Evolutionary conservation across 2,113 vertebrate genomes (phyloP), one percentile per base, ranked within the genome.

Genomic region (Cochlearius cochlearius): DNA sequence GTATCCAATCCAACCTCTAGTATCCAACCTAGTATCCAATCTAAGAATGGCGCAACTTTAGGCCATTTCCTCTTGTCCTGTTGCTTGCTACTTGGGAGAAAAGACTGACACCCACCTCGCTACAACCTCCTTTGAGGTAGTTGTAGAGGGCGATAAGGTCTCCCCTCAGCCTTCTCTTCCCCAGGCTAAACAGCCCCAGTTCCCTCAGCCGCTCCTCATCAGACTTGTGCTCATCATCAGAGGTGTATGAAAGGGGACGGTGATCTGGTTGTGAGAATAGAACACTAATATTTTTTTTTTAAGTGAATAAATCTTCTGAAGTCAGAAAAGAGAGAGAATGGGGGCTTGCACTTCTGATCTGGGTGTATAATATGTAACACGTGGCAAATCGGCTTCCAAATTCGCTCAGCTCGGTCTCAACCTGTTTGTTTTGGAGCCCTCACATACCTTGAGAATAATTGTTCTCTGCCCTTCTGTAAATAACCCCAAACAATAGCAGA

Each of bases 401-500:
- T 91, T 91, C 4, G 1, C 52, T 90, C 55, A 32, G 73, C 58
- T 88, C 29, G 1, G 32, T 72, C 80, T 87, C 88, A 95, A 66
- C 76, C 60, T 90, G 38, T 96, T 96, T 94, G 55, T 87, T 87
- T 86, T 94, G 80, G 60, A 94, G 58, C 56, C 25, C 25, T 96
- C 60, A 22, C 2, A 7, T 81, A 90, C 80, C 93, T 88, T 92
- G 67, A 94, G 83, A 94, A 94, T 93, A 96, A 96, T 90, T 94
- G 50, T 88, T 94, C 85, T 93, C 71, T 95, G 82, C 36, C 72
- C n/a, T 95, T 90, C 91, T 90, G 66, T 82, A 96, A 94, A 94
- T 91, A 95, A 94, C 19, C 11, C 66, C 90, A 91, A 93, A 96
- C 88, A 96, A 89, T 74, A 78, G 67, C 62, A 93, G 85, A 94